These are phyloP conservation scores for Neodiprion pinetum DNA, from an alignment of 1,140 invertebrate species.

Conservation along the genomic window DNA sequence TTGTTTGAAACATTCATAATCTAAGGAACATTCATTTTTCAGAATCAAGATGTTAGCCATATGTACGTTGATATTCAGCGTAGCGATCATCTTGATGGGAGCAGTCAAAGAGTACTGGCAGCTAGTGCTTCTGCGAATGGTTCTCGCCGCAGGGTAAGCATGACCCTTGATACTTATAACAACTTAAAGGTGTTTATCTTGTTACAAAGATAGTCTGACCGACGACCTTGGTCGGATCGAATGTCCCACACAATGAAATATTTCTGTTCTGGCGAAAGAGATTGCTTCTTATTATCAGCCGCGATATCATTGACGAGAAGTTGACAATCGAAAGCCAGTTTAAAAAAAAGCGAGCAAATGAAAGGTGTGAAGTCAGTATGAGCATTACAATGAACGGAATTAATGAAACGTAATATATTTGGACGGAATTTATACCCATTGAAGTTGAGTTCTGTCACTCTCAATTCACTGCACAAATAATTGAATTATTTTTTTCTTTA, in stretches of 20 bases:
- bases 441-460: too few species aligned
- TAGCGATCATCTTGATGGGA: slow-evolving; percentile 84
- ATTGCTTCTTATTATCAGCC: too few species aligned
- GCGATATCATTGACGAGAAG: too few species aligned
- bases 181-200: slow-evolving; percentile 3
- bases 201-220: slow-evolving; percentile 4
- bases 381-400: too few species aligned
- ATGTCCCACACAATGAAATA: not conserved
- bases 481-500: too few species aligned
- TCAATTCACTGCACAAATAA: too few species aligned
- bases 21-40: slow-evolving; percentile 46
- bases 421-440: too few species aligned
- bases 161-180: not conserved
- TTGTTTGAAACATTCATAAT: not conserved
- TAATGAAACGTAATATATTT: too few species aligned
- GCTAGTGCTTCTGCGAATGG: slow-evolving; percentile 83
- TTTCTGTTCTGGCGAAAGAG: not conserved
- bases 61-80: slow-evolving; percentile 81
- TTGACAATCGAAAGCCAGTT: too few species aligned
- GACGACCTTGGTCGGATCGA: not conserved
- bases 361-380: too few species aligned
- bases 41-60: slow-evolving; percentile 77
- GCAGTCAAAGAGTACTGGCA: slow-evolving; percentile 90
- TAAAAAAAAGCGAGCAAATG: too few species aligned
- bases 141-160: slow-evolving; percentile 82